Base-by-base conservation (phyloP, 2,113 vertebrate genomes). In the Rhabdomys dilectus region DNA sequence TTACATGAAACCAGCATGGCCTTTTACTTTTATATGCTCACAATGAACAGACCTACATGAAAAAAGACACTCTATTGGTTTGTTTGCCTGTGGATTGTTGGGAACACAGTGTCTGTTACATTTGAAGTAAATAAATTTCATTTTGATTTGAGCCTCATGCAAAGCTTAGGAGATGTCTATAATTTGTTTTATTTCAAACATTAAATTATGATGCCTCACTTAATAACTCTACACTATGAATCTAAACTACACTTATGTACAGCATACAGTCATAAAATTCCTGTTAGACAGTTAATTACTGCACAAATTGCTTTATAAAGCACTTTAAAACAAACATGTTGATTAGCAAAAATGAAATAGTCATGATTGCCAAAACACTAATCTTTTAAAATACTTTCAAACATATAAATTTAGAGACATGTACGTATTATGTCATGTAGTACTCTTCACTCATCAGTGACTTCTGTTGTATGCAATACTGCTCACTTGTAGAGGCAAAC, bases 201-300 rank as follows among this genome's bases (percentile, higher is more conserved):
- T 97, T 97, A 94, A 97, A 98, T 97, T 97, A 97, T 97, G 94
- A 98, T 97, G 84, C 76, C 70, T 96, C 89, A 56, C 78, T 97
- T 98, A 98, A 97, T 97, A 98, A 97, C 85, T 93, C 70, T 36
- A 92, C 96, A 94, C 97, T 94, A 97, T 87, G 94, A 96, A 94
- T 34, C 62, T 96, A 92, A 95, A 77, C 96, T 94, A 70, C 90
- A 80, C 97, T 98, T 91, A 9, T 96, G 81, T 82, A 42, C 21
- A 4, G 89, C 85, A 96, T 97, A 93, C 89, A 97, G 96, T 97
- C 96, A 89, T 96, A 97, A 82, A 98, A 84, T 97, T 93, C 39
- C 64, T 72, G 64, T 93, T 97, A 97, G 92, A 91, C 97, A 98
- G 91, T 98, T 95, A 97, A 98, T 98, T 97, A 98, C 95, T 96